phyloP scores from a whole-genome alignment of 1,140 invertebrate genomes.

The Ladona fulva region DNA sequence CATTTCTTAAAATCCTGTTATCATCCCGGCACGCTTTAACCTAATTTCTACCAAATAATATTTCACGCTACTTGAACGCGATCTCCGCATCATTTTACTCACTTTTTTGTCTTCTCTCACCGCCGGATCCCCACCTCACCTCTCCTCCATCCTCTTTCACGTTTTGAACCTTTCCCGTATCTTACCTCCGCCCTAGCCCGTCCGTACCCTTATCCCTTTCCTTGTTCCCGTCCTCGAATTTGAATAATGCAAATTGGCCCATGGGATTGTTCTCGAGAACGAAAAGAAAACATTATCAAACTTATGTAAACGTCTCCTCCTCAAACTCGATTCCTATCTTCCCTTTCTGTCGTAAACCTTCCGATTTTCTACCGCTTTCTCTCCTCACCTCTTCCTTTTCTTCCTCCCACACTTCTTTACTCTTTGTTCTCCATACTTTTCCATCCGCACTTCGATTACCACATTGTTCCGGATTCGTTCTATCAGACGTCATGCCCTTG shows the following conservation, averaged over 20 bases:
- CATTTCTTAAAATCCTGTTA: no score
- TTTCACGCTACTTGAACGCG: no score
- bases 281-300: conserved; percentile 2
- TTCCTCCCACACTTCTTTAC: not conserved
- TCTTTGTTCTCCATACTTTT: not conserved
- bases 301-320: not conserved
- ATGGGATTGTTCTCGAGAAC: conserved; percentile 3
- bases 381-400: not conserved
- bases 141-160: no score
- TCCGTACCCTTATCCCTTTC: not conserved
- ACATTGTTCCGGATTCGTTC: no score
- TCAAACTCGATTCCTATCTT: not conserved
- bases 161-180: not conserved
- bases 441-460: not conserved
- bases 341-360: not conserved
- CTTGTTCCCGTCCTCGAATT: not conserved
- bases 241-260: conserved; percentile 9
- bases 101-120: no score
- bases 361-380: no score
- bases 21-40: no score
- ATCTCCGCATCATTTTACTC: no score
- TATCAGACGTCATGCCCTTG: no score
- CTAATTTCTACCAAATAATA: no score
- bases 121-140: no score
- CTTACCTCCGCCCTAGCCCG: not conserved